phyloP scores from a whole-genome alignment of 2,113 vertebrate species.

The Plotosus lineatus region DNA sequence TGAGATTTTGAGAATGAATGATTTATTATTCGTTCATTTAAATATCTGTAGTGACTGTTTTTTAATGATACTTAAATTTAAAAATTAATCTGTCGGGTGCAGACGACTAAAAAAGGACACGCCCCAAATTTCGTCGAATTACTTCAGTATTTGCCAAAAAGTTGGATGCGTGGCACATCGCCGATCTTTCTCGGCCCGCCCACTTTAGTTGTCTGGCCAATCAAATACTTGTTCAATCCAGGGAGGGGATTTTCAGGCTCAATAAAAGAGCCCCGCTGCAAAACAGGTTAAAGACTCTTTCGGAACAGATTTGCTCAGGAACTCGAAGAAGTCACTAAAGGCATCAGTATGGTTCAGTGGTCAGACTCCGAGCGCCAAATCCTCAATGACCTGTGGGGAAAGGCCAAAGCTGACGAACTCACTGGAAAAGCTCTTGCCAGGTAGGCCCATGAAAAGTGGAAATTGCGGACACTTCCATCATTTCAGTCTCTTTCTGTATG shows the following conservation, averaged over 20 bases:
- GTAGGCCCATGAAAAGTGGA: conserved; percentile 7
- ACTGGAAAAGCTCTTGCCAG: conserved; percentile 57
- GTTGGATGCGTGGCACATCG: background rate
- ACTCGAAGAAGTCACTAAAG: conserved; percentile 26
- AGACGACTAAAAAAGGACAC: background rate
- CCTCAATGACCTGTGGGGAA: conserved; percentile 61
- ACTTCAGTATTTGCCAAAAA: background rate
- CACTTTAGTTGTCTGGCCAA: background rate
- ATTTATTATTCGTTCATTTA: background rate
- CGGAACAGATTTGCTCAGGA: conserved; percentile 15
- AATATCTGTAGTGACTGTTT: background rate
- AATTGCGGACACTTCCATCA: background rate
- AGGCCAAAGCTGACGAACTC: conserved; percentile 50
- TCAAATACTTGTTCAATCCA: background rate
- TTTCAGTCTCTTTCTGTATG: background rate
- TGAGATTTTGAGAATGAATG: background rate
- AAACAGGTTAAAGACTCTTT: background rate
- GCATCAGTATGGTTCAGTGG: conserved; percentile 66
- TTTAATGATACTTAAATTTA: background rate
- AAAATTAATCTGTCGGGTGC: background rate
- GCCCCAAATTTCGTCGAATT: too few relatives aligned
- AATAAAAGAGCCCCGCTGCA: conserved; percentile 35
- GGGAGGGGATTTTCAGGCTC: background rate
- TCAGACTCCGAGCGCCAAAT: conserved; percentile 62
- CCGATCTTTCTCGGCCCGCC: background rate